Evolutionary conservation across 2,113 vertebrate species (phyloP).

Genomic region (Sakesphorus luctuosus): DNA sequence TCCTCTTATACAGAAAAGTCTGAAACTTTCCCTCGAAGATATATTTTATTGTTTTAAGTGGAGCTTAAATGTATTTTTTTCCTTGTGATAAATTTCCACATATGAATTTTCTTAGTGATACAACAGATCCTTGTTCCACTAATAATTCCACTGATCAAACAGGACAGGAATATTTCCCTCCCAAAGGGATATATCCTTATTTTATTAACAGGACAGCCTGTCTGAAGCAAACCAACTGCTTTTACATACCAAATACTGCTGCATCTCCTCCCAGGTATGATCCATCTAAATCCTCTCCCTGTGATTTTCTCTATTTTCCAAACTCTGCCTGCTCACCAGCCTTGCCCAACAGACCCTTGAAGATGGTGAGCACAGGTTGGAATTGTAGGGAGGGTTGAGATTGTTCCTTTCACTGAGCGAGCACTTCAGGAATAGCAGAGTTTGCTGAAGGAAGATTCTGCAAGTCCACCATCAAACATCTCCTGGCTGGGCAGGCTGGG

Average conservation of each 20-base stretch:
- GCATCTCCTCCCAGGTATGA: background rate
- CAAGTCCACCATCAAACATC: background rate
- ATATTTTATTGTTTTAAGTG: constrained; percentile 70
- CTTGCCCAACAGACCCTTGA: rapidly evolving
- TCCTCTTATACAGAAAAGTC: constrained; percentile 35
- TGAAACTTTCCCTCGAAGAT: constrained; percentile 66
- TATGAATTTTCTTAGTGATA: background rate
- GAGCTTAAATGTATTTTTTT: constrained; percentile 1
- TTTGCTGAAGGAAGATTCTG: background rate
- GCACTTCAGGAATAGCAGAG: background rate
- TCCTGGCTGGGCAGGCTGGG: background rate
- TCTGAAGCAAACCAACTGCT: background rate
- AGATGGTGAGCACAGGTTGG: background rate
- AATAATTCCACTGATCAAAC: background rate
- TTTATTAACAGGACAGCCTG: background rate
- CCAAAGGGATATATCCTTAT: background rate
- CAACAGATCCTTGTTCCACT: background rate
- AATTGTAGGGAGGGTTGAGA: background rate
- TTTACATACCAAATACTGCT: background rate
- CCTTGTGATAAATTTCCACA: constrained; percentile 17
- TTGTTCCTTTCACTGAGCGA: background rate
- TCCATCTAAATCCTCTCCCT: background rate
- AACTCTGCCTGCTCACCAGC: background rate
- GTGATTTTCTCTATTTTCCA: background rate
- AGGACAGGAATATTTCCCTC: background rate